A percentile compares a stretch with the other conserved stretches of the same genome.
These are phyloP conservation scores for Gobiocypris rarus DNA, from an alignment of 2,113 vertebrate genomes.

Conservation along the genomic window DNA sequence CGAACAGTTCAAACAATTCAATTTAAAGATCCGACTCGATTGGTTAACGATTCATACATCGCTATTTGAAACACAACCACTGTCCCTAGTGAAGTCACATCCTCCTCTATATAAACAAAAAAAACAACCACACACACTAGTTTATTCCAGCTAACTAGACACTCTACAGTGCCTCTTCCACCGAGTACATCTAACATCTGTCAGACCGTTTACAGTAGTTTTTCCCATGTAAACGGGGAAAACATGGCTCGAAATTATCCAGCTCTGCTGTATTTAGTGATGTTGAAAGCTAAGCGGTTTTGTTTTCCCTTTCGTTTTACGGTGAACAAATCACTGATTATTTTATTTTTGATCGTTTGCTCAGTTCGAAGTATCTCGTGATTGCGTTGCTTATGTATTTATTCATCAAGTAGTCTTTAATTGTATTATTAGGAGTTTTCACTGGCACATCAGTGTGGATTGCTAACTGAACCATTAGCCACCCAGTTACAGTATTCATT, in stretches of 20 bases:
- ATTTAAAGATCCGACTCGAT: background rate
- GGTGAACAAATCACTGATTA: background rate
- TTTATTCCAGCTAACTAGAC: background rate
- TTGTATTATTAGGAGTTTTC: background rate
- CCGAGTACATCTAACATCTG: background rate
- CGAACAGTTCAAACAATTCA: background rate
- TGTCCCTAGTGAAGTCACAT: conserved; percentile 3
- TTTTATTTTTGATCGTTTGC: background rate
- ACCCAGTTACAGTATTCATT: background rate
- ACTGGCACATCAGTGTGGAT: background rate
- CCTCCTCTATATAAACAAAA: conserved; percentile 34
- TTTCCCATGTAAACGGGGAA: background rate
- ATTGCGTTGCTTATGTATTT: background rate
- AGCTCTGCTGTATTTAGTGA: conserved; percentile 11
- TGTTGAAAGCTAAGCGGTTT: conserved; percentile 1
- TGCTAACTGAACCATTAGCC: conserved; percentile 34
- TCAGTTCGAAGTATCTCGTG: background rate
- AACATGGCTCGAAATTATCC: background rate
- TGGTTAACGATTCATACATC: background rate
- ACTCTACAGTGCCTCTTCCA: conserved; percentile 2
- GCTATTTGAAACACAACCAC: background rate
- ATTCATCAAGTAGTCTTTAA: background rate
- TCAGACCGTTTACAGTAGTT: background rate
- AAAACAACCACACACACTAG: conserved; percentile 6
- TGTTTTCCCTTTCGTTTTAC: background rate